Evolutionary conservation across 2,888 invertebrate species (phyloP), one percentile per base, ranked within the genome.

Genomic region (Eulithis testata): DNA sequence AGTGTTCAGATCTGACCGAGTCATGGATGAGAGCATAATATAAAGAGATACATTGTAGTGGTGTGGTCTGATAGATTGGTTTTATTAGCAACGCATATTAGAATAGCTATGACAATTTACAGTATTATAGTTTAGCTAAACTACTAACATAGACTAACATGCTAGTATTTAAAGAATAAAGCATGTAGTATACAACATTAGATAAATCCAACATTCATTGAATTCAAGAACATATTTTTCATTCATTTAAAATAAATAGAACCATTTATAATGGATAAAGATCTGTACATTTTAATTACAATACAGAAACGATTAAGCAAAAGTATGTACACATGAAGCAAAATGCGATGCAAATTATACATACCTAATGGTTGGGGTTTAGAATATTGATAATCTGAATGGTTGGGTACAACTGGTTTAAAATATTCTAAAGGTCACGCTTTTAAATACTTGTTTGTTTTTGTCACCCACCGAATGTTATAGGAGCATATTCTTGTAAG

Each of bases 381-480:
- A 6, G 31, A 31, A 31, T 31, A 31, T 31, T 31, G 21, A 21
- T 21, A 31, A 31, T 31, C 31, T 31, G 31, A 43, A 36, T 53
- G 36, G 36, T 52, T 37, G 31, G 8, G 31, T 31, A 44, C 44
- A 59, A 61, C 58, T 37, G 51, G 62, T 63, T 66, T 64, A 47
- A 54, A 69, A 43, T 11, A 55, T 60, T 62, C 60, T 60, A 65
- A 49, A 54, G 45, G 51, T 60, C 40, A 64, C 50, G 45, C 31
- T 51, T 57, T 60, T 51, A 43, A 12, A 9, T 8, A 3, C 27
- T 40, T 53, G 55, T 47, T 57, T 59, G 54, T 40, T 43, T 54
- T 12, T 57, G 45, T 27, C 14, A 49, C 14, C 27, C 44, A 40
- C 9, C 12, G 27, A 4, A 8, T 4, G n/a, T 60, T 37, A 60